Evolutionary conservation across 1,140 invertebrate species (phyloP), one percentile per base, ranked within the genome.

Genomic region (Platorchestia sp.): DNA sequence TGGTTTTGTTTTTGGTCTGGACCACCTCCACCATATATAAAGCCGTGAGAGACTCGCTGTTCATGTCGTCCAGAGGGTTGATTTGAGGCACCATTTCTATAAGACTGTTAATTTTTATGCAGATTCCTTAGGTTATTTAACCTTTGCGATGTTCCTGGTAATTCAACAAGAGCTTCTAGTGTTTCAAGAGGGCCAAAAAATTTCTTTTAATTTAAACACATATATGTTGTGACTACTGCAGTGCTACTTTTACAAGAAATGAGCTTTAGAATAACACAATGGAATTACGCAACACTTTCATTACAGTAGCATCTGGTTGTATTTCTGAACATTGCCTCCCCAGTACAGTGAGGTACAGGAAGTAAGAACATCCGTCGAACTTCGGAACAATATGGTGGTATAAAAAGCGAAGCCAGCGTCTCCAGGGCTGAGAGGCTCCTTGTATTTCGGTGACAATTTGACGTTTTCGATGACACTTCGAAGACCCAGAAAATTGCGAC

Each of bases 1-100:
- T 44, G 91, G 91, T 93, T 93, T 93, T 93, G 91, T 93, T 93
- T 93, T 47, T 93, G 44, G 43, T 40, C 7, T 10, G 44, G 91
- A 93, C 41, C 1, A 44, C 44, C 91, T 47, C 59, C 59, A 75
- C 59, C 59, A 75, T 22, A 75, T 75, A 75, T 75, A 75, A 75
- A 75, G 59, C 36, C 59, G 59, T 75, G 59, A 75, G 59, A 10
- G 59, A 75, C 14, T 75, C 36, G 14, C 59, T 75, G 59, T 36
- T 75, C 27, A 75, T 36, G 27, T 75, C 59, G 59, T 36, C 59
- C 14, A 75, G 14, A 19, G 59, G 14, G 10, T 36, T 75, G 59
- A 75, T 75, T 75, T 75, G 36, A 75, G 14, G 59, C 59, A 3
- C 1, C 59, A 27, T 75, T 27, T 75, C 10, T 27, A 27, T 27